A percentile compares a stretch with the other conserved stretches of the same genome.
Conservation (phyloP, 2,113 vertebrate species). For the Heterotis niloticus region DNA sequence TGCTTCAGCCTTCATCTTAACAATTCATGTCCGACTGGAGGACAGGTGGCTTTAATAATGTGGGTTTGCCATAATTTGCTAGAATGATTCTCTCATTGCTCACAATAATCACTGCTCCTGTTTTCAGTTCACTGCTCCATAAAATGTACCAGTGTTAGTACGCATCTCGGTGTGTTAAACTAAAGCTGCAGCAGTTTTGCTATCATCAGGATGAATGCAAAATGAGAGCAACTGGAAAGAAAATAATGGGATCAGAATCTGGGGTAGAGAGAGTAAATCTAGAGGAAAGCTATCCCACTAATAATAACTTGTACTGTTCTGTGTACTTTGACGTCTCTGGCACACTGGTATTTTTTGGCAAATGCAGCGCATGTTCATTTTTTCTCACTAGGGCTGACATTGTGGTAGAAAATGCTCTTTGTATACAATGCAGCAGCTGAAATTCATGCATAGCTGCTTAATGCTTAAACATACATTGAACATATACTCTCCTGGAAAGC, state of each 20-base stretch:
- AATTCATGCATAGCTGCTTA: neutral
- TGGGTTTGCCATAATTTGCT: conserved; percentile 8
- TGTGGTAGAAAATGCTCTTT: neutral
- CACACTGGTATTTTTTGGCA: no score
- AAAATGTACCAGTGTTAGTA: conserved; percentile 9
- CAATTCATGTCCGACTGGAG: neutral
- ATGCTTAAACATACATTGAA: neutral
- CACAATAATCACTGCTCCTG: conserved; percentile 9
- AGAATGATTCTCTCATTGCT: conserved; percentile 14
- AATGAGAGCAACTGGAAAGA: neutral
- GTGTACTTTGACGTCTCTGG: no score
- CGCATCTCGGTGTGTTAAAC: conserved; percentile 26
- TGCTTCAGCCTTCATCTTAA: neutral
- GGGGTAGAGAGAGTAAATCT: neutral
- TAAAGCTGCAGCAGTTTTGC: conserved; percentile 8
- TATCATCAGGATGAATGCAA: neutral
- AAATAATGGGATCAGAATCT: neutral
- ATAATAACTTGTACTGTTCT: no score
- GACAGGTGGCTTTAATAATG: neutral
- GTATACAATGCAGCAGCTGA: neutral
- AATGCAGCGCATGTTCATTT: neutral
- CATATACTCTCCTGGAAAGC: neutral
- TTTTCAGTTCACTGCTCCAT: conserved; percentile 21
- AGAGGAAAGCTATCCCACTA: no score
- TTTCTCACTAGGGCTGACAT: neutral